Conservation (phyloP, 2,888 invertebrate genomes). For the Esperia sulphurella region DNA sequence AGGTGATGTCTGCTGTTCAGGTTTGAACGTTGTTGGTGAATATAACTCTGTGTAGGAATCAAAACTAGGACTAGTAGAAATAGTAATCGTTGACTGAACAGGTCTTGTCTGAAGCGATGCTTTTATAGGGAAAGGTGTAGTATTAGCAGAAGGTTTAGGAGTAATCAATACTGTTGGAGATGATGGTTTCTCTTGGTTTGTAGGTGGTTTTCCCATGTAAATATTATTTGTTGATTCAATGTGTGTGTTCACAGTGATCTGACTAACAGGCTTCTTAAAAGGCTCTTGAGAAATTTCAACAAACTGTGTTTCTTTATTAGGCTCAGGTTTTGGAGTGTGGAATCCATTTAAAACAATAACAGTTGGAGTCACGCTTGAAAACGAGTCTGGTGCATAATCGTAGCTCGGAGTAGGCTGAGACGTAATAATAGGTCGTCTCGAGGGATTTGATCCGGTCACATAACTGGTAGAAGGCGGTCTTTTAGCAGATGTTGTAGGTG, state of each 20-base stretch:
- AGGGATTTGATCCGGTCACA: slow-evolving; percentile 66
- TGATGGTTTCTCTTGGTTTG: slow-evolving; percentile 69
- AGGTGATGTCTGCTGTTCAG: slow-evolving; percentile 82
- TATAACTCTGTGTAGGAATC: slow-evolving; percentile 49
- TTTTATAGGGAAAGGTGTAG: slow-evolving; percentile 57
- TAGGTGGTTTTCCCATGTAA: slow-evolving; percentile 58
- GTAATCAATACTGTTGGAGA: slow-evolving; percentile 83
- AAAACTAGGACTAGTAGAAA: slow-evolving; percentile 43
- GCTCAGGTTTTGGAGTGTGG: slow-evolving; percentile 47
- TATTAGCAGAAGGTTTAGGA: slow-evolving; percentile 80
- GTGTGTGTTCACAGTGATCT: slow-evolving; percentile 81
- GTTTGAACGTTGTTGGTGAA: slow-evolving; percentile 54
- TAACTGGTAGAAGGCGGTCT: slow-evolving; percentile 70
- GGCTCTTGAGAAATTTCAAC: slow-evolving; percentile 76
- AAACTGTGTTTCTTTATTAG: slow-evolving; percentile 53
- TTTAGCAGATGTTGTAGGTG: slow-evolving; percentile 50
- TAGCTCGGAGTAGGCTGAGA: slow-evolving; percentile 46
- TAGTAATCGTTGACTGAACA: slow-evolving; percentile 29
- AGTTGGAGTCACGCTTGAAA: slow-evolving; percentile 71
- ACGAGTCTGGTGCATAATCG: slow-evolving; percentile 55
- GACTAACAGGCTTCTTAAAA: slow-evolving; percentile 66
- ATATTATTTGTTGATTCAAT: slow-evolving; percentile 79
- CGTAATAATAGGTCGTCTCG: slow-evolving; percentile 67
- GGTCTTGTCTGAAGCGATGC: slow-evolving; percentile 37
- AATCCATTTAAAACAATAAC: slow-evolving; percentile 62